Evolutionary conservation across 2,797 vertebrate genomes (phyloP), one percentile per base, ranked within the genome.

Genomic region (Leptatherina wallacei): DNA sequence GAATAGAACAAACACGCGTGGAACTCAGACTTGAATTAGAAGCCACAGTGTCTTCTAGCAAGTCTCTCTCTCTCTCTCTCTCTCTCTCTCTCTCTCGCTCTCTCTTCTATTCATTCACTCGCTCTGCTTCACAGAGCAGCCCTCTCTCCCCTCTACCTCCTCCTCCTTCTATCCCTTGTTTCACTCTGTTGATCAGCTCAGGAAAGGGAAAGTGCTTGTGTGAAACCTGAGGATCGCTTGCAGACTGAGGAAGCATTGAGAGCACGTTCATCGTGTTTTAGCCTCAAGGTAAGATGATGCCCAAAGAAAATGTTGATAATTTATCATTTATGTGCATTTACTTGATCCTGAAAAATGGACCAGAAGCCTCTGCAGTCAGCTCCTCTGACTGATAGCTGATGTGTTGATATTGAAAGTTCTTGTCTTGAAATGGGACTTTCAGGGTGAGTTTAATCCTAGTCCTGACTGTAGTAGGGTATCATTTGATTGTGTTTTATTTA

Each of bases 201-300:
- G 84, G 74, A 83, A 79, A 84, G 81, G 78, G 83, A 90, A 85
- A 88, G 85, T 83, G 83, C 87, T 87, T 14, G 80, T 62, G 78
- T 83, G 91, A 91, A 91, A 91, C 91, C 91, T 87, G 82, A 92
- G 86, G 88, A 90, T 89, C 85, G 79, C 78, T 90, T 59, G 81
- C 89, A 81, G 85, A 71, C 81, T 62, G 71, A 86, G 80, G 84
- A 76, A 73, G 85, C 76, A 69, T 76, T 70, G 77, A 65, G 60
- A 75, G 67, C 54, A 57, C 66, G 32, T 77, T 57, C 76, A 12
- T 29, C 65, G 65, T 76, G 47, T 56, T 82, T 77, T 73, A 85
- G 29, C 80, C 85, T 61, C 55, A 77, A 92, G 92, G 92, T 93
- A 92, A 90, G 92, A 56, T 70, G 60, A 81, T 47, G 66, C 65